phyloP scores from a whole-genome alignment of 2,797 vertebrate species.

The Cichlasoma orientale region DNA sequence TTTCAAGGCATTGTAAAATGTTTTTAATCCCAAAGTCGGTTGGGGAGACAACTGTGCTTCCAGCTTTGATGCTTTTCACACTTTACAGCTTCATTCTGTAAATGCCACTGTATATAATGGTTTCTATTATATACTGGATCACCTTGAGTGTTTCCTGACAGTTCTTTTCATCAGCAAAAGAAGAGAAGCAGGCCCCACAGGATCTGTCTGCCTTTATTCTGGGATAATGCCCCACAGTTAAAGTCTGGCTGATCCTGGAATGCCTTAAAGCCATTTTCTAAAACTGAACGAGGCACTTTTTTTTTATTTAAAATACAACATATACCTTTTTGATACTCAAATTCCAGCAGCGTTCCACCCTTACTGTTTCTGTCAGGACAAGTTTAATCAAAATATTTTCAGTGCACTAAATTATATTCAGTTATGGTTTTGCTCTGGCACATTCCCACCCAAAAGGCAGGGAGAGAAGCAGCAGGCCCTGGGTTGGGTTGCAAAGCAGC shows the following conservation, averaged over 20 bases:
- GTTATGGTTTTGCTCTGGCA: not conserved
- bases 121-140: not conserved
- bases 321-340: not conserved
- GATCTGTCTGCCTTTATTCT: slow-evolving; percentile 3
- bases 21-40: not conserved
- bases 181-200: not conserved
- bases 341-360: not conserved
- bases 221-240: not conserved
- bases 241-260: slow-evolving; percentile 6
- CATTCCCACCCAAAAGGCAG: not conserved
- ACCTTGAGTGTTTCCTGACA: not conserved
- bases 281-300: not conserved
- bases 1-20: slow-evolving; percentile 2
- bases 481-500: not conserved
- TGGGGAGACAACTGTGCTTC: not conserved
- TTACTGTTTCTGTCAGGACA: not conserved
- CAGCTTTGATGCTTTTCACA: not conserved
- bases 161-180: slow-evolving; percentile 21
- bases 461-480: not conserved
- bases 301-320: slow-evolving; percentile 5
- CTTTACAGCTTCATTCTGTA: not conserved
- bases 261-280: not conserved
- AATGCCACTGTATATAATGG: not conserved
- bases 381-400: not conserved
- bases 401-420: not conserved